Base-by-base conservation (phyloP, 2,888 invertebrate species). In the Netelia melanura region DNA sequence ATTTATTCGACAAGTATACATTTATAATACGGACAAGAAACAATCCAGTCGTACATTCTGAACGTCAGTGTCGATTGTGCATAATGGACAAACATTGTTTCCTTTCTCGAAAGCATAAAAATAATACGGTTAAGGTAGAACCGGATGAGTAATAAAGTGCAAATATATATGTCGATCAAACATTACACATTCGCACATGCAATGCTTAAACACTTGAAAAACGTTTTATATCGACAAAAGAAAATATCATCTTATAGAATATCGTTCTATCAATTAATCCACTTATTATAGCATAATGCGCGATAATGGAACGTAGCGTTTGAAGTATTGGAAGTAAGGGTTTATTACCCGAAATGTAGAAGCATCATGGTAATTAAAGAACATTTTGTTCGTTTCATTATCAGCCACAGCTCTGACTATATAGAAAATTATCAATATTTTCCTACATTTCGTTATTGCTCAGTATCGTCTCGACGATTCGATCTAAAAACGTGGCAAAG, bases 1-100 rank as follows among this genome's bases (percentile, higher is more conserved):
- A 80, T 86, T 86, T 79, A 86, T 88, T 88, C 75, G 70, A 85
- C 79, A 86, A 82, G 77, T 84, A 86, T 77, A 85, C 74, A 68
- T 86, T 54, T 86, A 85, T 74, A 78, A 48, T 85, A 84, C 85
- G 72, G 48, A 74, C 48, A 74, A 75, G 54, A 61, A 30, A 76
- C 81, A 75, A 81, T 48, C 75, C 67, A 85, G 52, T 86, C 79
- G 72, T 71, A 81, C 65, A 81, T 30, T 78, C 23, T 21, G 21
- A 1, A 62, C 61, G 68, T 64, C 10, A 48, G 58, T 64, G 61
- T 72, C 14, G 52, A 67, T 38, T 38, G 79, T 81, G 84, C 85
- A 77, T 56, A 81, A 76, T 81, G 62, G 43, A 71, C 3, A 83
- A n/a, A 80, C 72, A 21, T 77, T 83, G 71, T 25, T 38, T 67